These are phyloP conservation scores for Silurus asotus DNA, from an alignment of 2,113 vertebrate genomes.

Conservation along the genomic window DNA sequence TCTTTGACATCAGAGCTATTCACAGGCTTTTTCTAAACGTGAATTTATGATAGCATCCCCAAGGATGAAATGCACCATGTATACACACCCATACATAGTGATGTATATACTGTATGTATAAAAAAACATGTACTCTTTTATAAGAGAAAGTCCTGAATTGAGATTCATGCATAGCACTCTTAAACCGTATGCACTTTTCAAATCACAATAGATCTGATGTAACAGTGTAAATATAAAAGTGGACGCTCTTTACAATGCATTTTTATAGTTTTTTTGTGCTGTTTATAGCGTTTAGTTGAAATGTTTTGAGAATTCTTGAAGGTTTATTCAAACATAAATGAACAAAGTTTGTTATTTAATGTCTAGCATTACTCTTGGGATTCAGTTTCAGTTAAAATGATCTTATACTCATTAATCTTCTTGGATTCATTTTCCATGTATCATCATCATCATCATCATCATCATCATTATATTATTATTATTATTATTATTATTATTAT, in stretches of 20 bases:
- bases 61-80: neutral
- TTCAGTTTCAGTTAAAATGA: neutral
- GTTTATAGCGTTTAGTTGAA: neutral
- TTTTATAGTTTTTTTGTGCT: neutral
- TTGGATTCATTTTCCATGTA: neutral
- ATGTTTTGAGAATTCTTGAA: neutral
- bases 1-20: slow-evolving; percentile 26
- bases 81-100: slow-evolving; percentile 8
- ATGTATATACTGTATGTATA: neutral
- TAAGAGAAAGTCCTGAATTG: neutral
- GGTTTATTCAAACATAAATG: neutral
- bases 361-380: neutral
- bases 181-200: neutral
- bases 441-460: too few species aligned
- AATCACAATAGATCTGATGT: neutral
- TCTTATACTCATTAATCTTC: neutral
- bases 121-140: neutral
- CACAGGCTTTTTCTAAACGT: neutral
- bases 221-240: neutral
- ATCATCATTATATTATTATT: too few species aligned
- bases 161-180: neutral
- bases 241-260: neutral
- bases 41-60: slow-evolving; percentile 2
- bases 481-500: too few species aligned
- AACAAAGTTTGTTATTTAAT: neutral